Conservation (phyloP, 2,888 invertebrate species). For the Clusia tigrina region DNA sequence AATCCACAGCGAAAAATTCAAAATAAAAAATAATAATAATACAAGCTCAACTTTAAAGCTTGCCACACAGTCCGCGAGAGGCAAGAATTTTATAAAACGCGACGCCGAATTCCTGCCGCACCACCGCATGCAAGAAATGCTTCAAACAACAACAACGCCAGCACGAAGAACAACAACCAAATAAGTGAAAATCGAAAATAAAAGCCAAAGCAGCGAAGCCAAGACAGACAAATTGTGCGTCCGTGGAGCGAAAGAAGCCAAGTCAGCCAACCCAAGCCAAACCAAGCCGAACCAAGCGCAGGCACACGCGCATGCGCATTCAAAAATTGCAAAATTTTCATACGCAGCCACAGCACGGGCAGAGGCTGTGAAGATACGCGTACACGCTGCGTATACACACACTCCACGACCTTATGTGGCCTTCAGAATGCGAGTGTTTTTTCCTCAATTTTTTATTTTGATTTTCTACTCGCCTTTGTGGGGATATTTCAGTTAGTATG, state of each 20-base stretch:
- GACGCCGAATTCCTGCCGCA: not conserved
- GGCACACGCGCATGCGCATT: not conserved
- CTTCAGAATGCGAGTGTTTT: constrained; percentile 35
- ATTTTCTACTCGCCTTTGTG: not conserved
- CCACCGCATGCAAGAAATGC: constrained; percentile 4
- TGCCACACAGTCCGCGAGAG: constrained; percentile 3
- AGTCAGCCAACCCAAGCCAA: too few relatives aligned
- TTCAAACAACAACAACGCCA: too few relatives aligned
- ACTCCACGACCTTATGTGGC: constrained; percentile 48
- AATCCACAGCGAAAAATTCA: too few relatives aligned
- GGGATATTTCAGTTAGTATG: not conserved
- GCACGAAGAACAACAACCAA: not conserved
- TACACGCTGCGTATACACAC: constrained; percentile 20
- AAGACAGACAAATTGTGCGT: not conserved
- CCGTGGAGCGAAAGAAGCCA: not conserved
- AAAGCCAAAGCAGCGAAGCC: not conserved
- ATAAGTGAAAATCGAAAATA: constrained; percentile 22
- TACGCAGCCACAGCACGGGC: not conserved
- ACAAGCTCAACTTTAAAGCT: constrained; percentile 6
- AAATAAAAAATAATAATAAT: constrained; percentile 7
- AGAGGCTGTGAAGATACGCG: not conserved
- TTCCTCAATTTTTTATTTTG: not conserved
- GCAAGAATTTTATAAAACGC: not conserved
- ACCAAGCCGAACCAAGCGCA: not conserved
- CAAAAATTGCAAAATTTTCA: not conserved